These are phyloP conservation scores for Manis crassicaudata DNA, from an alignment of 2,797 vertebrate species.

Conservation along the genomic window DNA sequence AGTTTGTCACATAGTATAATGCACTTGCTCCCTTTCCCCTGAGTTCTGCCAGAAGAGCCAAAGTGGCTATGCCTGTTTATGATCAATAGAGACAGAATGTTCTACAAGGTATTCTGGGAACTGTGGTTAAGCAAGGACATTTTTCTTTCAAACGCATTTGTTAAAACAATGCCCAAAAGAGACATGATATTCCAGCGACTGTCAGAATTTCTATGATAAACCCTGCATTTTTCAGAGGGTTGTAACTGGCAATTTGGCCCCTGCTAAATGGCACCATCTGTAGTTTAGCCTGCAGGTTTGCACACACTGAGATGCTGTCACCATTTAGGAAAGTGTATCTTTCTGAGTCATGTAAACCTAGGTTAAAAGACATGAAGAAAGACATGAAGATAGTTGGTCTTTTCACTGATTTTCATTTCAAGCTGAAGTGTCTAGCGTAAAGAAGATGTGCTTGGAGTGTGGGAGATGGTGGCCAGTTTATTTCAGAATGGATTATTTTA, in stretches of 20 bases:
- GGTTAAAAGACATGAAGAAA: background rate
- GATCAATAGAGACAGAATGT: constrained; percentile 53
- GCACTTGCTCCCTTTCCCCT: background rate
- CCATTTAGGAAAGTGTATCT: background rate
- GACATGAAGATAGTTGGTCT: background rate
- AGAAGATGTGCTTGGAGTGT: background rate
- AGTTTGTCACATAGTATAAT: constrained; percentile 46
- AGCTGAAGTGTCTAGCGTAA: background rate
- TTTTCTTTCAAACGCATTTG: constrained; percentile 68
- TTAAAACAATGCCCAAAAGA: constrained; percentile 71
- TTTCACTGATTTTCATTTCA: constrained; percentile 44
- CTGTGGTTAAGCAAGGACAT: constrained; percentile 59
- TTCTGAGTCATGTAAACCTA: constrained; percentile 14
- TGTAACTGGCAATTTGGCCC: constrained; percentile 13
- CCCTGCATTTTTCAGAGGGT: constrained; percentile 51
- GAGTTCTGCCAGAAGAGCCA: constrained; percentile 67
- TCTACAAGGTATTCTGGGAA: constrained; percentile 57
- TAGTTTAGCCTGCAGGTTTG: constrained; percentile 54
- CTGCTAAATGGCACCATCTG: constrained; percentile 61
- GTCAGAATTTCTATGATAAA: constrained; percentile 58
- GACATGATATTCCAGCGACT: constrained; percentile 38
- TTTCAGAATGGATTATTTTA: background rate
- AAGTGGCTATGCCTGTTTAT: background rate
- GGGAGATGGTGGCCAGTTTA: background rate
- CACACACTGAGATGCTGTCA: background rate